Evolutionary conservation across 2,888 invertebrate species (phyloP).

Genomic region (Clepsis dumicolana): DNA sequence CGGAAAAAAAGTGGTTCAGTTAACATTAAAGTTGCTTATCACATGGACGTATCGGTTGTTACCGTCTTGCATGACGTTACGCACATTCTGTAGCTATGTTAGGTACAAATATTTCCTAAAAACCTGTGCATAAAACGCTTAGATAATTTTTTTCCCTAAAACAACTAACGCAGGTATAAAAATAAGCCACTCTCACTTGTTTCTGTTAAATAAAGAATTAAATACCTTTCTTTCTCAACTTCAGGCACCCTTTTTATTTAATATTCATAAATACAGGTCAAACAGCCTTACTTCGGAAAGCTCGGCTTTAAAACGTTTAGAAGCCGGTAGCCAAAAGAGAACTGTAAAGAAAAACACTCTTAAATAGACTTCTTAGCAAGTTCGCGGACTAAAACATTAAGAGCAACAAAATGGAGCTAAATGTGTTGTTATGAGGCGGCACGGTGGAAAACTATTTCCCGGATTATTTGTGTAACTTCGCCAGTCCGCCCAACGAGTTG

Average conservation of each 20-base stretch:
- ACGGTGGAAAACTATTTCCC: constrained; percentile 64
- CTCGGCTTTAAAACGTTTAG: constrained; percentile 40
- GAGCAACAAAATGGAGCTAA: constrained; percentile 59
- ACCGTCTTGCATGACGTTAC: no score
- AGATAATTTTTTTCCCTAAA: background rate
- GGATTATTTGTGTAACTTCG: constrained; percentile 69
- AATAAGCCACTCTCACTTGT: background rate
- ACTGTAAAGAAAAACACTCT: constrained; percentile 49
- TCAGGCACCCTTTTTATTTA: constrained; percentile 40
- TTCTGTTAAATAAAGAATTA: constrained; percentile 22
- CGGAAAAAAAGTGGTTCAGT: no score
- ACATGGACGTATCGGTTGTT: no score
- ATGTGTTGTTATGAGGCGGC: constrained; percentile 65
- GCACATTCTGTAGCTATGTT: no score
- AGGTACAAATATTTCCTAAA: background rate
- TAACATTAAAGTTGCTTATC: no score
- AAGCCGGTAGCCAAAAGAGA: constrained; percentile 24
- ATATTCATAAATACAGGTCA: constrained; percentile 42
- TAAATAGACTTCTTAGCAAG: constrained; percentile 57
- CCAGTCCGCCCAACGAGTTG: constrained; percentile 61
- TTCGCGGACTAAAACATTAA: constrained; percentile 50
- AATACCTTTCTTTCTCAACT: constrained; percentile 26
- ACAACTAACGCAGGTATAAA: background rate
- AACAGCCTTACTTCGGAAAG: constrained; percentile 30
- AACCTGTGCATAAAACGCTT: background rate